A percentile compares a stretch with the other conserved stretches of the same genome.
These are phyloP conservation scores for Cartodere bifasciata DNA, from an alignment of 2,888 invertebrate species.

Conservation along the genomic window DNA sequence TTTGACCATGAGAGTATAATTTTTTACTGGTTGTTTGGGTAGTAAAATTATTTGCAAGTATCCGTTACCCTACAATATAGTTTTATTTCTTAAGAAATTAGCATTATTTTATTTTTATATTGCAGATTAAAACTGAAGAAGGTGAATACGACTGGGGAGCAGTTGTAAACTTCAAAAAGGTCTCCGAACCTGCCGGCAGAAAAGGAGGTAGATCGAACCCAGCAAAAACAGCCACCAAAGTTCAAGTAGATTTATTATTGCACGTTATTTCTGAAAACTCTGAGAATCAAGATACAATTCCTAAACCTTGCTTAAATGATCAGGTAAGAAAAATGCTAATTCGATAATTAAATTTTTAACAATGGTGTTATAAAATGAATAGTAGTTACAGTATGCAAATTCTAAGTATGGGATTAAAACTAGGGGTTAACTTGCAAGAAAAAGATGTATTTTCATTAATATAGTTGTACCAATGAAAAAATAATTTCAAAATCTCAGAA, in stretches of 20 bases:
- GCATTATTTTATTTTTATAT: constrained; percentile 15
- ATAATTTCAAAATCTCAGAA: no score
- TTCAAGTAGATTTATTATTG: constrained; percentile 73
- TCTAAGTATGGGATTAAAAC: constrained; percentile 8
- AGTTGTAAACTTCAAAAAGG: constrained; percentile 73
- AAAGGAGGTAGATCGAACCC: constrained; percentile 36
- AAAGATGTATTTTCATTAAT: no score
- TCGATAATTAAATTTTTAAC: no score
- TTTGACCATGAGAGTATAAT: no score
- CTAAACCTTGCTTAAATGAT: constrained; percentile 55
- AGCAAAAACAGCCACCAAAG: constrained; percentile 43
- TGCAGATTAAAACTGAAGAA: constrained; percentile 65
- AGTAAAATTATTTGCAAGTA: no score
- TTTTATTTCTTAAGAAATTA: background rate
- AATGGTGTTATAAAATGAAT: no score
- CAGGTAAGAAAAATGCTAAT: constrained; percentile 37
- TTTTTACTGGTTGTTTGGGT: no score
- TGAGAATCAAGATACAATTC: constrained; percentile 40
- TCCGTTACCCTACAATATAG: background rate
- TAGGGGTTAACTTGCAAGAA: no score
- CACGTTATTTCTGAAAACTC: constrained; percentile 57
- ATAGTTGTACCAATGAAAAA: no score
- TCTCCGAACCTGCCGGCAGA: constrained; percentile 20
- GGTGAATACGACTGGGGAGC: constrained; percentile 95
- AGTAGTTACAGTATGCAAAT: no score